Percentiles rank a stretch among this genome's conserved stretches.
Conservation (phyloP, 2,888 invertebrate genomes). For the Anoncus sp. region DNA sequence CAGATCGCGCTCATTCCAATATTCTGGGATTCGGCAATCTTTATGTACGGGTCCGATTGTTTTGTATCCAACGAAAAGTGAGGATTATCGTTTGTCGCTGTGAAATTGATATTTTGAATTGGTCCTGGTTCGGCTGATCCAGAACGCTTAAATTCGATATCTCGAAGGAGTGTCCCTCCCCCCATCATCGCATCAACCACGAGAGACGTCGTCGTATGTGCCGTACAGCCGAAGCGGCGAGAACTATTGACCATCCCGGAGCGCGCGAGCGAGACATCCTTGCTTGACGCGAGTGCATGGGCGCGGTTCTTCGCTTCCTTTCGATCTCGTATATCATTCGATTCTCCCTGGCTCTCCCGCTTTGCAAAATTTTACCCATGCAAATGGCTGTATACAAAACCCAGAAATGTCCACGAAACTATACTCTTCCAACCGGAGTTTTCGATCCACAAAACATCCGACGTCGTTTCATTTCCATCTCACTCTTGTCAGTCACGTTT, state of each 20-base stretch:
- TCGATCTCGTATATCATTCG: conserved; percentile 47
- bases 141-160: conserved; percentile 56
- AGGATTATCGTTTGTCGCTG: not conserved
- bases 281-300: conserved; percentile 67
- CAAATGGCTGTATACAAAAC: too few relatives aligned
- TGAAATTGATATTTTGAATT: not conserved
- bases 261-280: conserved; percentile 63
- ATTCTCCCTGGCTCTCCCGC: conserved; percentile 22
- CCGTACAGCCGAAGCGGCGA: conserved; percentile 45
- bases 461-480: too few relatives aligned
- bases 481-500: too few relatives aligned
- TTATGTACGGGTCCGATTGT: not conserved
- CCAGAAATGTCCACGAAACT: too few relatives aligned
- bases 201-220: conserved; percentile 41
- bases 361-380: not conserved
- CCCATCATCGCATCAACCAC: conserved; percentile 25
- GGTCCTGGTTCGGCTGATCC: not conserved
- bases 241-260: conserved; percentile 61
- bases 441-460: too few relatives aligned
- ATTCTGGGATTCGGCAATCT: too few relatives aligned
- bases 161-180: conserved; percentile 52
- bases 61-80: not conserved
- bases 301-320: conserved; percentile 67
- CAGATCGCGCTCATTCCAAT: too few relatives aligned
- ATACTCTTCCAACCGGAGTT: too few relatives aligned